These are phyloP conservation scores for Numenius arquata DNA, from an alignment of 2,113 vertebrate species.

Conservation along the genomic window DNA sequence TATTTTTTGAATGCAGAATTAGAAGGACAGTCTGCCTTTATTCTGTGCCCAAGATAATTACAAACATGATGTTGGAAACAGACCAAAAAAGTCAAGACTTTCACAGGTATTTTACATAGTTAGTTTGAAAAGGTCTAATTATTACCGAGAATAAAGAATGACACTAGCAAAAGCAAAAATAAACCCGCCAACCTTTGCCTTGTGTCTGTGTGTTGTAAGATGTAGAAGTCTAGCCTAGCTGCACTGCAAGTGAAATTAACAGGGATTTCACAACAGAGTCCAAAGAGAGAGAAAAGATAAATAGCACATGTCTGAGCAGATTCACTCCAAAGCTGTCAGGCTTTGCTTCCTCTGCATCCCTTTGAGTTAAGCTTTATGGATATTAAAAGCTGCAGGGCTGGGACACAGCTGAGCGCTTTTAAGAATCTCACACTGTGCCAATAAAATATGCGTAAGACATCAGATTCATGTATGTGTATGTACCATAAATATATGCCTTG, in stretches of 20 bases:
- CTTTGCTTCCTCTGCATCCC: not conserved
- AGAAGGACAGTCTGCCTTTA: not conserved
- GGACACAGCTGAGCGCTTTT: accelerated
- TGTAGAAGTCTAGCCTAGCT: not conserved
- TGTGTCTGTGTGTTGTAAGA: not conserved
- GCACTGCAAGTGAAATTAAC: not conserved
- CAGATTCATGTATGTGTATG: not conserved
- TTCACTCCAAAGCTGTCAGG: not conserved
- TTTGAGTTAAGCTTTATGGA: not conserved
- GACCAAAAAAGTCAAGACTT: not conserved
- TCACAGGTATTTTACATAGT: not conserved
- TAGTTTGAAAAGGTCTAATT: not conserved
- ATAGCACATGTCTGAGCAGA: not conserved
- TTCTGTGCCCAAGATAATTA: not conserved
- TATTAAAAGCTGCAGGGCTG: not conserved
- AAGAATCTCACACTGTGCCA: not conserved
- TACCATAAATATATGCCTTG: not conserved
- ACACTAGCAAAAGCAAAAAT: not conserved
- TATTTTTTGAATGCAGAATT: not conserved
- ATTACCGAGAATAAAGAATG: not conserved
- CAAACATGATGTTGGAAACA: not conserved
- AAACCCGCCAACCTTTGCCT: not conserved
- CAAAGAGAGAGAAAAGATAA: not conserved
- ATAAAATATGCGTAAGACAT: not conserved
- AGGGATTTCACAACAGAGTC: not conserved